phyloP scores from a whole-genome alignment of 1,140 invertebrate genomes.

The Drosophila miranda region DNA sequence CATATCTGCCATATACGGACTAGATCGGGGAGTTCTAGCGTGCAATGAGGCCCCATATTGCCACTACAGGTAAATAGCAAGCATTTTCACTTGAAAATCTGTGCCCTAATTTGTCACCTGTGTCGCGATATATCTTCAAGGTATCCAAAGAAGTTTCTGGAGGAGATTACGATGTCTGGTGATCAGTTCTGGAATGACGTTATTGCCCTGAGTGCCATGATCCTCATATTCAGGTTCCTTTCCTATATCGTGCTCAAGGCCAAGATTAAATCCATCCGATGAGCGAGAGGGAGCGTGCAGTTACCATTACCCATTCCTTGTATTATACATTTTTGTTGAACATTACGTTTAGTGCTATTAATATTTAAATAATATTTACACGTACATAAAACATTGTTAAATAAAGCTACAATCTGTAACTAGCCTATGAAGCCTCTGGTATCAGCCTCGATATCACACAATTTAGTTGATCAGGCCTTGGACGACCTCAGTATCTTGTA shows the following conservation, averaged over 20 bases:
- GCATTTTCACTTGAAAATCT: background rate
- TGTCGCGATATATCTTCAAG: constrained; percentile 61
- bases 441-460: constrained; percentile 54
- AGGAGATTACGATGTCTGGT: constrained; percentile 90
- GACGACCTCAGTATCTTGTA: constrained; percentile 15
- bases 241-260: constrained; percentile 89
- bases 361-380: constrained; percentile 85
- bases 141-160: constrained; percentile 88
- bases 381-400: constrained; percentile 63
- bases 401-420: constrained; percentile 55
- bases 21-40: constrained; percentile 86
- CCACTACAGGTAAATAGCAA: constrained; percentile 85
- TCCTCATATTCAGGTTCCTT: constrained; percentile 87
- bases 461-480: constrained; percentile 43
- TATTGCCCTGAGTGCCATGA: constrained; percentile 87
- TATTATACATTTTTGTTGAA: constrained; percentile 91
- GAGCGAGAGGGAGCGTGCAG: constrained; percentile 10
- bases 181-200: constrained; percentile 94
- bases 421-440: constrained; percentile 22
- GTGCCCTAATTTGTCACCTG: constrained; percentile 33
- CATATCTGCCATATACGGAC: constrained; percentile 91
- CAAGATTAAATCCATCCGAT: constrained; percentile 77
- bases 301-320: constrained; percentile 83
- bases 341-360: constrained; percentile 88
- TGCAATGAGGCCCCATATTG: constrained; percentile 87